Evolutionary conservation across 2,797 vertebrate species (phyloP), one percentile per base, ranked within the genome.

Genomic region (Pampus argenteus): DNA sequence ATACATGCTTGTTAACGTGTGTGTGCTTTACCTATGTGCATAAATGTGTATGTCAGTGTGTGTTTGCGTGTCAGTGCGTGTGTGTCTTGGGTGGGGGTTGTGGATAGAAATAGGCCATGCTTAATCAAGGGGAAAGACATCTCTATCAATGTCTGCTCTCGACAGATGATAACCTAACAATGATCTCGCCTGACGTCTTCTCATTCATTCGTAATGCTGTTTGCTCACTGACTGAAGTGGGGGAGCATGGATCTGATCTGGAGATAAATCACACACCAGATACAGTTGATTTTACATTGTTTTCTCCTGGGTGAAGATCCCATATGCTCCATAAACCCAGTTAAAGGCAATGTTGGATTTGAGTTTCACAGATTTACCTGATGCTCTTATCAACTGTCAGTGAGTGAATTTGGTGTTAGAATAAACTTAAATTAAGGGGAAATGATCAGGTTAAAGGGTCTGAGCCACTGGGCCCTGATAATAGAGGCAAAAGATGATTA

Each of bases 51-150:
- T 44, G 48, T 57, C 14, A 29, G 14, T 7, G 49, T 54, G 18
- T 71, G 29, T 62, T 42, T 54, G 42, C 9, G 4, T 50, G 29
- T 51, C 23, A 44, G 15, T 60, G 48, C 51, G 26, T 62, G 52
- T 70, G 42, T 45, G 11, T 6, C 23, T 11, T 45, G 11, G 23
- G 7, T 4, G 5, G 22, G 70, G 49, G 55, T 8, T n/a, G 48
- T 18, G 14, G 26, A 44, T 69, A 56, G 59, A 91, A 88, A 71
- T 89, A 72, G 89, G 89, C 90, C 89, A 90, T 29, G 77, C 64
- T 71, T 87, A 91, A 90, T 91, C 81, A 86, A 87, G 84, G 26
- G 54, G 65, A 90, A 83, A 79, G 72, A 88, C 84, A 49, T 87
- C 88, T 91, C 88, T 81, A 90, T 91, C 88, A 88, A 58, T 83